phyloP scores from a whole-genome alignment of 1,140 invertebrate genomes.

The Monomorium pharaonis region DNA sequence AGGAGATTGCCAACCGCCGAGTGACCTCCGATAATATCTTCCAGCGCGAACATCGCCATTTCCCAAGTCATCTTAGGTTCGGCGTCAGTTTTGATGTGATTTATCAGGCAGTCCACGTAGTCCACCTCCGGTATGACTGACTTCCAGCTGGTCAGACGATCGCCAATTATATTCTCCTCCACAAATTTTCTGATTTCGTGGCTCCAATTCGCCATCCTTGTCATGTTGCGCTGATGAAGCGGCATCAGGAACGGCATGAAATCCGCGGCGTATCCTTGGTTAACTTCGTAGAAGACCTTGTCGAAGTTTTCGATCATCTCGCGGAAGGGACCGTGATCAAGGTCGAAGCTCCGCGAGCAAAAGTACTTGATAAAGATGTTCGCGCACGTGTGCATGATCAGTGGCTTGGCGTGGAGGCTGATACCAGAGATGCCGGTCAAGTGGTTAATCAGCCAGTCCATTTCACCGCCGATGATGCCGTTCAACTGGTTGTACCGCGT shows the following conservation, averaged over 20 bases:
- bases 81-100: slow-evolving; percentile 88
- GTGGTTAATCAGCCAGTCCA: slow-evolving; percentile 86
- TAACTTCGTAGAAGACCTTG: slow-evolving; percentile 95
- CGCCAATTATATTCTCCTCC: slow-evolving; percentile 89
- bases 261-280: slow-evolving; percentile 94
- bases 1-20: slow-evolving; percentile 94
- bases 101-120: slow-evolving; percentile 91
- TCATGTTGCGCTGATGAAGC: slow-evolving; percentile 89
- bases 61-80: slow-evolving; percentile 87
- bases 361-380: slow-evolving; percentile 95
- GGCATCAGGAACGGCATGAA: slow-evolving; percentile 94
- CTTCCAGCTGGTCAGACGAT: slow-evolving; percentile 86
- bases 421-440: slow-evolving; percentile 80
- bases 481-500: slow-evolving; percentile 89
- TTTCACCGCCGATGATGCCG: slow-evolving; percentile 87
- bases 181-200: slow-evolving; percentile 91
- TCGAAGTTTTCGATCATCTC: slow-evolving; percentile 91
- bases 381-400: slow-evolving; percentile 89
- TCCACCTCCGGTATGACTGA: slow-evolving; percentile 82
- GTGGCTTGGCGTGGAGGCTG: slow-evolving; percentile 85
- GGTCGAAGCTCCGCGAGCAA: slow-evolving; percentile 90
- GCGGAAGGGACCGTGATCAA: slow-evolving; percentile 88
- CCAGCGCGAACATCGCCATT: slow-evolving; percentile 92
- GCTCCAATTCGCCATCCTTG: slow-evolving; percentile 89
- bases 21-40: slow-evolving; percentile 95